A percentile compares a stretch with the other conserved stretches of the same genome.
Conservation (phyloP, 2,888 invertebrate species). For the Pachliopta kotzebuea region DNA sequence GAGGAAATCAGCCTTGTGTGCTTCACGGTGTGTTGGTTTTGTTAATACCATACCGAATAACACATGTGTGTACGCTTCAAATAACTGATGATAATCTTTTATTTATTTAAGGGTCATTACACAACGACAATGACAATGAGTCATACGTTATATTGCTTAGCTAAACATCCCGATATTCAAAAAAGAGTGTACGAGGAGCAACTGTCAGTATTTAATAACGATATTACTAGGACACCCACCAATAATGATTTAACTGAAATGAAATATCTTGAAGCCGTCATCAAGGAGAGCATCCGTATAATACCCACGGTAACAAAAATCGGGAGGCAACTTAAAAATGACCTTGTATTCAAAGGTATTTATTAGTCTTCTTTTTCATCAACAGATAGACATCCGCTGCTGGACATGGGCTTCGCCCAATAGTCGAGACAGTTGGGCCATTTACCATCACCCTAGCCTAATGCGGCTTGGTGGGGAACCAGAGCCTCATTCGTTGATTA, state of each 20-base stretch:
- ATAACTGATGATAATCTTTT: conserved; percentile 6
- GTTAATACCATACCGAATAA: neutral
- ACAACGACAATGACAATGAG: conserved; percentile 45
- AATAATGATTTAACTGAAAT: conserved; percentile 42
- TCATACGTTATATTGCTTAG: conserved; percentile 41
- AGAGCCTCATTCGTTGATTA: too few species aligned
- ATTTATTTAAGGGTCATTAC: conserved; percentile 40
- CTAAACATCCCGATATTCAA: conserved; percentile 42
- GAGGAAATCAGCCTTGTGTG: conserved; percentile 44
- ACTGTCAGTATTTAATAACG: conserved; percentile 37
- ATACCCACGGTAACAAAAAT: conserved; percentile 46
- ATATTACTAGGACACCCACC: conserved; percentile 38
- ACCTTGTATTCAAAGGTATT: conserved; percentile 42
- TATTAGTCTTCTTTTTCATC: neutral
- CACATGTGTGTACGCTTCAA: neutral
- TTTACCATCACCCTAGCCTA: too few species aligned
- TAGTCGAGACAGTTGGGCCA: too few species aligned
- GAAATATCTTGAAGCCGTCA: conserved; percentile 47
- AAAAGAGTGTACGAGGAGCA: conserved; percentile 43
- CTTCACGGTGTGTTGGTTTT: conserved; percentile 40
- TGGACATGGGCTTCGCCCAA: too few species aligned
- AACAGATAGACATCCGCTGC: too few species aligned
- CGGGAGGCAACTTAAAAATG: conserved; percentile 41
- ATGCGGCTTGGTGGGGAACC: too few species aligned
- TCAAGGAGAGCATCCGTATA: conserved; percentile 44